Percentiles rank a stretch among this genome's conserved stretches.
These are phyloP conservation scores for Trypoxylus dichotomus DNA, from an alignment of 1,140 invertebrate species.

Conservation along the genomic window DNA sequence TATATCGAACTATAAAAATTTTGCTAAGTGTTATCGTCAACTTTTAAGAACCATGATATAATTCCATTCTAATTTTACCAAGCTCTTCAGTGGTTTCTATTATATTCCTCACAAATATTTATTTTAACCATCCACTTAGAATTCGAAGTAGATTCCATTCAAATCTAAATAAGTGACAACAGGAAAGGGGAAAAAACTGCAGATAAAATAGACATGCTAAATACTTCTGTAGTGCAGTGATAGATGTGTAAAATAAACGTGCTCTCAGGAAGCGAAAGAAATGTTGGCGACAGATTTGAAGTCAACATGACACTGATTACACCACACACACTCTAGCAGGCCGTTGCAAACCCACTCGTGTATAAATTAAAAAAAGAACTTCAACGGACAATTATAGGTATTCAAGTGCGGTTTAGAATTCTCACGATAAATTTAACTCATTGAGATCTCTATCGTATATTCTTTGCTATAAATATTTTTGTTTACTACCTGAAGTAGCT, in stretches of 20 bases:
- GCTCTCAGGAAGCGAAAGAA: conserved; percentile 23
- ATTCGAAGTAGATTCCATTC: neutral
- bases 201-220: conserved; percentile 24
- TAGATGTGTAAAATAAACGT: conserved; percentile 24
- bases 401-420: neutral
- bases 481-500: neutral
- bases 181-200: conserved; percentile 13
- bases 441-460: too few relatives aligned
- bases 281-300: conserved; percentile 26
- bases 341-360: neutral
- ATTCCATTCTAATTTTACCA: too few relatives aligned
- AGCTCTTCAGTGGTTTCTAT: neutral
- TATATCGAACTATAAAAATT: too few relatives aligned
- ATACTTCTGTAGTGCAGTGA: conserved; percentile 12
- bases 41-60: too few relatives aligned
- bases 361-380: neutral
- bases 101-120: neutral
- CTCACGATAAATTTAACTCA: neutral
- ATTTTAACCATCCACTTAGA: neutral
- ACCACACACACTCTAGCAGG: neutral
- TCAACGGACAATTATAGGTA: neutral
- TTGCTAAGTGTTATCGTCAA: neutral
- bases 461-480: too few relatives aligned
- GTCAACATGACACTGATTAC: conserved; percentile 28
- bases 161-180: neutral